These are phyloP conservation scores for Crotalus horridus DNA, from an alignment of 2,113 vertebrate genomes.

Conservation along the genomic window DNA sequence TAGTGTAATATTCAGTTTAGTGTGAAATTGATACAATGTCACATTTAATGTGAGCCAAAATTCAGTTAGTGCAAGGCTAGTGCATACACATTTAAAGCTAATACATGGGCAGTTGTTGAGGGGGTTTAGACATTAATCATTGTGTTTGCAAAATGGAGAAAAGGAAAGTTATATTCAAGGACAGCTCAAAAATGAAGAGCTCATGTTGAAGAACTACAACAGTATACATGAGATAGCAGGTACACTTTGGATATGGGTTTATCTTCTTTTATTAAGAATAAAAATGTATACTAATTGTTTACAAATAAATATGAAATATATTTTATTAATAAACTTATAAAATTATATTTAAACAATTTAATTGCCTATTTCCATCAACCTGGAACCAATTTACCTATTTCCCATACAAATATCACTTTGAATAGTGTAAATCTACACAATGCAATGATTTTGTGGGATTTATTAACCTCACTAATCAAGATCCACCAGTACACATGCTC, in stretches of 20 bases:
- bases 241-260: background rate
- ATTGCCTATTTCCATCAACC: background rate
- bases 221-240: background rate
- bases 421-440: background rate
- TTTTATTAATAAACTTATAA: background rate
- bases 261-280: background rate
- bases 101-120: background rate
- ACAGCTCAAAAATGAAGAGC: background rate
- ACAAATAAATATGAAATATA: background rate
- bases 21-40: background rate
- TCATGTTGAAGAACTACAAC: background rate
- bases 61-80: background rate
- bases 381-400: background rate
- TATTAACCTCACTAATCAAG: background rate
- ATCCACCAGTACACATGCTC: background rate
- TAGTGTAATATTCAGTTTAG: background rate
- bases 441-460: background rate
- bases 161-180: background rate
- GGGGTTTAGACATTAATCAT: background rate
- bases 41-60: background rate
- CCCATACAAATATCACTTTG: background rate
- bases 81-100: background rate
- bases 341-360: background rate
- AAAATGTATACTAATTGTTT: background rate
- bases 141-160: background rate